Base-by-base conservation (phyloP, 2,888 invertebrate species). In the Coenonympha glycerion region DNA sequence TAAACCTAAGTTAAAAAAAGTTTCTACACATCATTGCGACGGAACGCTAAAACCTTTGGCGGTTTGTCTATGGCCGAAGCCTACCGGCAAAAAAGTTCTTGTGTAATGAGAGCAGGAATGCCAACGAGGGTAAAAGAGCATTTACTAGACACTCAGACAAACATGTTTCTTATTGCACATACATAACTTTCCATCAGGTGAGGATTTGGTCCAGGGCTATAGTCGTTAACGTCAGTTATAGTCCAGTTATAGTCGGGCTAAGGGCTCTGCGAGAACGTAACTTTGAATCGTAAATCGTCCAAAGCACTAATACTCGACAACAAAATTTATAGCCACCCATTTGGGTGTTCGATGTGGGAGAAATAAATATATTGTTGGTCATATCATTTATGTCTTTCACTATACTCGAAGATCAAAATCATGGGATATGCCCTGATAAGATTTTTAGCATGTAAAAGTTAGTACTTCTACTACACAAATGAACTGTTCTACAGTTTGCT, bases 291-390 rank as follows among this genome's bases (percentile, higher is more conserved):
- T 55, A 55, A 55, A 55, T 46, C 49, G 30, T 30, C 26, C 15
- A 21, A 44, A n/a, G 47, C 33, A 31, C 47, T 51, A 54, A 54
- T 54, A 54, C 51, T 51, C 54, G 47, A 48, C 48, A 36, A 19
- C 8, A 13, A 26, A 50, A 54, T 55, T 55, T 55, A 55, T 55
- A 9, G 49, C 11, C 39, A 9, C 15, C 39, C 39, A 39, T 39
- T 39, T 24, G 39, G 39, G 39, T 8, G 15, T 39, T 39, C 39
- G 39, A 39, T 39, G 8, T 1, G 13, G 39, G 24, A 15, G 39
- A 15, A 24, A 39, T 39, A 39, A 24, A 39, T 24, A 24, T 24
- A 39, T 24, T 15, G 24, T 24, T 9, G 13, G 37, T 37, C 22
- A 39, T 39, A 16, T 13, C 15, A n/a, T n/a, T 24, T 24, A 13